A percentile compares a stretch with the other conserved stretches of the same genome.
Evolutionary conservation across 2,797 vertebrate species (phyloP).

Genomic region (Netta rufina): DNA sequence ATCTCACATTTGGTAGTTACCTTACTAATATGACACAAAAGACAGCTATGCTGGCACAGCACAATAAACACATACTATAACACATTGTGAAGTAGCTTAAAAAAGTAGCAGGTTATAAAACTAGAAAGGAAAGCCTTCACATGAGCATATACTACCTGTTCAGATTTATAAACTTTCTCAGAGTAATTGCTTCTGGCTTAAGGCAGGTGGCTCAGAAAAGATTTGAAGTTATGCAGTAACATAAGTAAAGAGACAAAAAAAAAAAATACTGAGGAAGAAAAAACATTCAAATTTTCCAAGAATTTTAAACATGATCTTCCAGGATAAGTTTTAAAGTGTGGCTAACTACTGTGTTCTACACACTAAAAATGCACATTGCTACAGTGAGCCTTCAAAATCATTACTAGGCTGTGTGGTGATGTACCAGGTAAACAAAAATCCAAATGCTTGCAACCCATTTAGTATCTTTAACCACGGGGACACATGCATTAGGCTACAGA

Average conservation of each 20-base stretch:
- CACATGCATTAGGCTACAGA: neutral
- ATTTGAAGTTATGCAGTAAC: neutral
- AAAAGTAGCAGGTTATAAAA: neutral
- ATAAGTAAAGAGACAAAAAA: neutral
- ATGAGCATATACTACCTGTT: neutral
- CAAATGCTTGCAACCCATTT: neutral
- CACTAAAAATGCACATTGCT: neutral
- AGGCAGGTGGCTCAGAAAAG: neutral
- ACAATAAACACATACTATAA: neutral
- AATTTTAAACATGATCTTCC: neutral
- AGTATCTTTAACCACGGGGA: neutral
- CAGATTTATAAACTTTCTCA: neutral
- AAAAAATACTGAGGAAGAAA: neutral
- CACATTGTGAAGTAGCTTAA: neutral
- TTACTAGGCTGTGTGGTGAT: neutral
- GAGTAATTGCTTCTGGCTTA: neutral
- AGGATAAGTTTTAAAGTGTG: neutral
- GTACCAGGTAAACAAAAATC: neutral
- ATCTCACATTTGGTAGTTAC: neutral
- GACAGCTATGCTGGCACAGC: neutral
- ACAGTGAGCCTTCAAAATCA: neutral
- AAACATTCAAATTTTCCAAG: neutral
- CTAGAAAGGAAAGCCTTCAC: neutral
- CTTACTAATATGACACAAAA: neutral
- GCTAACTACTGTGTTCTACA: neutral